Base-by-base conservation (phyloP, 2,797 vertebrate genomes). In the Chelidonichthys spinosus region DNA sequence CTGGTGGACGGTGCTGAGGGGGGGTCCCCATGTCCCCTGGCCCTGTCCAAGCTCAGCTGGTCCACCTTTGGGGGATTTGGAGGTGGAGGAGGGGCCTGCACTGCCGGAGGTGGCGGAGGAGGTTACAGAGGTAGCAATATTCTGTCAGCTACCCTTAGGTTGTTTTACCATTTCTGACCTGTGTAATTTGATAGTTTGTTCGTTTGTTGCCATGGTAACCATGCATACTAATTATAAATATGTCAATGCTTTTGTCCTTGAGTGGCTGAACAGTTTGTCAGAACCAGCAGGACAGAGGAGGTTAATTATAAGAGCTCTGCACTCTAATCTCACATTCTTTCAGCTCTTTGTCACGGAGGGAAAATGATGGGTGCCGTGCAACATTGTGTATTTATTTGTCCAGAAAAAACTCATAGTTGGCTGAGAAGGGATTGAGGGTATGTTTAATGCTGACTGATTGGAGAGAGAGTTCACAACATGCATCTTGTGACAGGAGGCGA, bases 61-160 rank as follows among this genome's bases (percentile, higher is more conserved):
- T 92, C 92, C 5, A 97, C 96, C 1, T 96, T 91, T 0, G 95
- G 97, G 33, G 97, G 97, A 25, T 97, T 97, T 71, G 96, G 96
- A 64, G 96, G 96, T 7, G 96, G 97, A 78, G 96, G 97, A 44
- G 96, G 97, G 7, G 95, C 96, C 43, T 98, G 97, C 87, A 95
- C 95, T 11, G 95, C 96, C 0, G 96, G 96, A 56, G 97, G 96
- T 6, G 95, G 96, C 3, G 96, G 97, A 0, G 96, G 96, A 76
- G 96, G 97, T 81, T 97, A 96, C 92, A 94, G 91, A 94, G 96
- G 97, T 97, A 91, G 88, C 1, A 8, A 0, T 17, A 15, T 46
- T 44, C 33, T 63, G 15, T 63, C 50, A 33, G 32, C 2, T 36
- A 4, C 6, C 35, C n/a, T 39, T 6, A 33, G 10, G 8, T 5